Conservation (phyloP, 1,140 invertebrate genomes). For the Wiebesia pumilae region DNA sequence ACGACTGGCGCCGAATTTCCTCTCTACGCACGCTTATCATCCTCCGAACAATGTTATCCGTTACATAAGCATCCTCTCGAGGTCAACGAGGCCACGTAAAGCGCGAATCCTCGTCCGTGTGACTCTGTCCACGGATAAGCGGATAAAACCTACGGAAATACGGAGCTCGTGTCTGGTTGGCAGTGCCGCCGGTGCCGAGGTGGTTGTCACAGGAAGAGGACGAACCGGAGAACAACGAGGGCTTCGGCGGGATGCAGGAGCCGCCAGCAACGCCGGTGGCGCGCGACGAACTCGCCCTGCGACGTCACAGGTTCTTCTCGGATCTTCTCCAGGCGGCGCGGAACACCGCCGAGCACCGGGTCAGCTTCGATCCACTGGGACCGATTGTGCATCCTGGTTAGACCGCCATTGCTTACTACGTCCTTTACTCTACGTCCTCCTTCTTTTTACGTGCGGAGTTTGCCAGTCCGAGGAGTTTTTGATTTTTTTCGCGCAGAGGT, state of each 20-base stretch:
- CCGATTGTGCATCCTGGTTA: constrained; percentile 80
- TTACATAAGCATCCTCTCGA: neutral
- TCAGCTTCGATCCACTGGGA: constrained; percentile 83
- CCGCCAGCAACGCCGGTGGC: constrained; percentile 85
- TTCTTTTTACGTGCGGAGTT: too few species aligned
- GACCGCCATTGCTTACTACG: constrained; percentile 49
- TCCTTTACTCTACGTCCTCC: too few species aligned
- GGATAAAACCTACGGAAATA: neutral
- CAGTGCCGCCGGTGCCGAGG: constrained; percentile 62
- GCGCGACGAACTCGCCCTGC: constrained; percentile 83
- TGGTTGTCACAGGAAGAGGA: constrained; percentile 73
- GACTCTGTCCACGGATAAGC: too few species aligned
- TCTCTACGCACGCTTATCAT: neutral
- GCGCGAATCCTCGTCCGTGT: too few species aligned
- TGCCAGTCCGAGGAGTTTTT: too few species aligned
- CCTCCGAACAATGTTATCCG: constrained; percentile 4
- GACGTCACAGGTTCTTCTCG: constrained; percentile 85
- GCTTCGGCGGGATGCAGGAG: constrained; percentile 77
- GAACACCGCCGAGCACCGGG: constrained; percentile 83
- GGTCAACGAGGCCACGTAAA: neutral
- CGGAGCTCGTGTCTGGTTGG: constrained; percentile 10
- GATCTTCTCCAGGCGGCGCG: constrained; percentile 83
- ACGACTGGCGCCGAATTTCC: neutral
- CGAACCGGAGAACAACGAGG: constrained; percentile 54
- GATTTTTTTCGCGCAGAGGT: too few species aligned